Evolutionary conservation across 2,888 invertebrate genomes (phyloP).

Genomic region (Elysia crispata): DNA sequence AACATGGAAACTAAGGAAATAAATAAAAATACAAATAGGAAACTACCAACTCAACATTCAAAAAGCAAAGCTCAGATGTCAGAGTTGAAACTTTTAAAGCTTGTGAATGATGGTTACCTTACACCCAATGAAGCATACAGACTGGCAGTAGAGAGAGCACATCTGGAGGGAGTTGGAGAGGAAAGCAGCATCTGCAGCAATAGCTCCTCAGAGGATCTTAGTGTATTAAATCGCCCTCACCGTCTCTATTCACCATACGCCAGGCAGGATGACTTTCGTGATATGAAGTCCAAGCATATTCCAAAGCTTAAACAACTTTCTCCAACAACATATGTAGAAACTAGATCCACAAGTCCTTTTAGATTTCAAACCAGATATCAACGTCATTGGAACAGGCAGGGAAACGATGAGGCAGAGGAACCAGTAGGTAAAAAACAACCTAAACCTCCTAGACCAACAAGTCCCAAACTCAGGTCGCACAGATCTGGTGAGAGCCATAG

Average conservation of each 20-base stretch:
- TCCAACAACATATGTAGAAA: no score
- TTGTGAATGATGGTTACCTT: conserved; percentile 44
- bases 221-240: conserved; percentile 32
- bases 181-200: neutral
- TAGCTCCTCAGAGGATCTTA: conserved; percentile 23
- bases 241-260: conserved; percentile 48
- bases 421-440: no score
- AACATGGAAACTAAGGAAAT: conserved; percentile 22
- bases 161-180: neutral
- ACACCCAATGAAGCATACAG: conserved; percentile 44
- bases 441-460: no score
- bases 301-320: conserved; percentile 33
- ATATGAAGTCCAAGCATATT: neutral
- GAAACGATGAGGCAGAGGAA: no score
- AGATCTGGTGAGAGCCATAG: no score
- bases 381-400: no score
- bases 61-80: neutral
- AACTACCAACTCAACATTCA: conserved; percentile 18
- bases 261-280: neutral
- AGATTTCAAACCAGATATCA: no score
- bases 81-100: conserved; percentile 26
- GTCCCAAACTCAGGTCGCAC: no score
- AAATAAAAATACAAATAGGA: conserved; percentile 17
- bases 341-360: no score
- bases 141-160: conserved; percentile 32